Conservation (phyloP, 2,797 vertebrate genomes). For the Sciurus carolinensis region DNA sequence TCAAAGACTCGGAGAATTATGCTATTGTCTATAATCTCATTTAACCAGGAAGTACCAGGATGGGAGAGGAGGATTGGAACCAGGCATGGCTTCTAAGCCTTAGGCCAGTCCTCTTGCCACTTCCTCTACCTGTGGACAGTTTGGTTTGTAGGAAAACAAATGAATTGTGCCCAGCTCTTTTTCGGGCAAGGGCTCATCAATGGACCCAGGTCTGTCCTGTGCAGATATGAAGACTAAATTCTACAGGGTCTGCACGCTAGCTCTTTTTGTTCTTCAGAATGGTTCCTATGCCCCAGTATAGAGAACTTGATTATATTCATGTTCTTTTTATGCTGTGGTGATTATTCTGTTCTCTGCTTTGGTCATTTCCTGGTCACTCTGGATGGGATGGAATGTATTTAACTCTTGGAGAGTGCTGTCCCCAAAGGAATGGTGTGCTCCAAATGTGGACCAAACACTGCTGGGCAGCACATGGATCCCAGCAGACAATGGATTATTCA, state of each 20-base stretch:
- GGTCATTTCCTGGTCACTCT: background rate
- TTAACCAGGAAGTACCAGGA: background rate
- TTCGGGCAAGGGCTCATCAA: background rate
- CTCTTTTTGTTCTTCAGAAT: background rate
- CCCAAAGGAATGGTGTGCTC: rapidly evolving
- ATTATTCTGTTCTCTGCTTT: background rate
- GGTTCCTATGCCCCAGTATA: too few species aligned
- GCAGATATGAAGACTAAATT: background rate
- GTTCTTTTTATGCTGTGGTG: background rate
- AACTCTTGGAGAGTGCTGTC: background rate
- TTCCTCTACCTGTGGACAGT: background rate
- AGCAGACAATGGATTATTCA: background rate
- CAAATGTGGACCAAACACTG: too few species aligned
- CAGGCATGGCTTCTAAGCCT: background rate
- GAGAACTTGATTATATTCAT: rapidly evolving
- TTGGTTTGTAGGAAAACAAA: background rate
- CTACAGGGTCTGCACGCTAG: background rate
- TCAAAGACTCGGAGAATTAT: background rate
- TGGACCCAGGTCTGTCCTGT: background rate
- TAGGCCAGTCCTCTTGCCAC: background rate
- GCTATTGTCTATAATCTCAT: background rate
- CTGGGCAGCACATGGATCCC: background rate
- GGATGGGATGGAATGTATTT: too few species aligned
- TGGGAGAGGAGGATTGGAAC: background rate
- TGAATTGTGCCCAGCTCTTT: background rate